phyloP scores from a whole-genome alignment of 2,797 vertebrate species.

The Ceryle rudis region DNA sequence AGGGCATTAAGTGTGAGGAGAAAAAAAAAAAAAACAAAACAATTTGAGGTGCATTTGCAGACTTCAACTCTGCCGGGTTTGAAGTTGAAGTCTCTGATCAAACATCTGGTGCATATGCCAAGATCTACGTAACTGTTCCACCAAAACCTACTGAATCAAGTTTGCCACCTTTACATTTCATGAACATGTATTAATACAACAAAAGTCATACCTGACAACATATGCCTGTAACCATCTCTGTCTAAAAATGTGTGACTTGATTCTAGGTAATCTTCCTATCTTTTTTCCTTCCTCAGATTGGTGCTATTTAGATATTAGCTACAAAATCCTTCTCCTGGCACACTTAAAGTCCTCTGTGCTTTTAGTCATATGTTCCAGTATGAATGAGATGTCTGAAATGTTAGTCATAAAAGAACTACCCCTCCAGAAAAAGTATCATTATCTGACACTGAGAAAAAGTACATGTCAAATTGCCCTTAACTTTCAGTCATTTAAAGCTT shows the following conservation, averaged over 20 bases:
- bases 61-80: not conserved
- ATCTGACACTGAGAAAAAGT: not conserved
- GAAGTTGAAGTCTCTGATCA: not conserved
- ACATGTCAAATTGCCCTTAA: not conserved
- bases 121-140: not conserved
- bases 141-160: not conserved
- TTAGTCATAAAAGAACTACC: conserved; percentile 28
- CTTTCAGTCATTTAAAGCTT: conserved; percentile 30
- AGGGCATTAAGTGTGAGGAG: not conserved
- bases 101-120: not conserved
- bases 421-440: conserved; percentile 19
- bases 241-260: not conserved
- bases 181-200: not conserved
- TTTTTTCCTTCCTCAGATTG: not conserved
- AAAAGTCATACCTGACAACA: not conserved
- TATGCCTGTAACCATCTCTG: not conserved
- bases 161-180: not conserved
- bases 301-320: not conserved
- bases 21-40: not conserved
- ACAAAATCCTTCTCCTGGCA: not conserved
- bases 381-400: not conserved
- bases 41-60: not conserved
- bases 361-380: not conserved
- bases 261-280: not conserved
- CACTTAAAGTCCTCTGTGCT: not conserved